Conservation (phyloP, 1,140 invertebrate genomes). For the Pseudomyrmex dendroicus region DNA sequence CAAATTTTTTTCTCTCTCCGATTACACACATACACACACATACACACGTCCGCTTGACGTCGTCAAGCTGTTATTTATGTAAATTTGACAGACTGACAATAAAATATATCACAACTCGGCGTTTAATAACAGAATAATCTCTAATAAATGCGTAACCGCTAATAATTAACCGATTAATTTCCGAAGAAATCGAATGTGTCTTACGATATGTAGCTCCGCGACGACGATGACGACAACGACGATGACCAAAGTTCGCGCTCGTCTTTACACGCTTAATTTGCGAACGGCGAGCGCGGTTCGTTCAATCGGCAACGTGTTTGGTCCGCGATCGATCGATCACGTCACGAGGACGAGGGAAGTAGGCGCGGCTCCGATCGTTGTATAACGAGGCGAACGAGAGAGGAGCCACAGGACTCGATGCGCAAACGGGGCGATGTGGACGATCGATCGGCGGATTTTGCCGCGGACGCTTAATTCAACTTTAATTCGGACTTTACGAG, state of each 20-base stretch:
- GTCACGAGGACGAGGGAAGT: not conserved
- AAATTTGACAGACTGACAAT: not conserved
- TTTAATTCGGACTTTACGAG: constrained; percentile 79
- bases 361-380: constrained; percentile 8
- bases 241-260: constrained; percentile 21
- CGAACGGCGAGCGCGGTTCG: constrained; percentile 36
- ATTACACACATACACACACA: not conserved
- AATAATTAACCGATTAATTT: constrained; percentile 51
- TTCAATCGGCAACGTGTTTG: constrained; percentile 38
- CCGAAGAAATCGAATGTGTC: constrained; percentile 17
- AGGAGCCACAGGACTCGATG: constrained; percentile 31
- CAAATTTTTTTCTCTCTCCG: not conserved
- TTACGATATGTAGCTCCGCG: not conserved
- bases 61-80: not conserved
- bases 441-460: constrained; percentile 61
- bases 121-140: not conserved
- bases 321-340: constrained; percentile 51
- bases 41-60: not conserved
- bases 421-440: constrained; percentile 37
- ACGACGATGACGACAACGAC: not conserved
- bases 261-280: constrained; percentile 57
- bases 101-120: not conserved
- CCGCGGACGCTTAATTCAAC: constrained; percentile 62
- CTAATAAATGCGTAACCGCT: constrained; percentile 18
- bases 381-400: constrained; percentile 21